Conservation (phyloP, 2,888 invertebrate species). For the Anoncus sp. region DNA sequence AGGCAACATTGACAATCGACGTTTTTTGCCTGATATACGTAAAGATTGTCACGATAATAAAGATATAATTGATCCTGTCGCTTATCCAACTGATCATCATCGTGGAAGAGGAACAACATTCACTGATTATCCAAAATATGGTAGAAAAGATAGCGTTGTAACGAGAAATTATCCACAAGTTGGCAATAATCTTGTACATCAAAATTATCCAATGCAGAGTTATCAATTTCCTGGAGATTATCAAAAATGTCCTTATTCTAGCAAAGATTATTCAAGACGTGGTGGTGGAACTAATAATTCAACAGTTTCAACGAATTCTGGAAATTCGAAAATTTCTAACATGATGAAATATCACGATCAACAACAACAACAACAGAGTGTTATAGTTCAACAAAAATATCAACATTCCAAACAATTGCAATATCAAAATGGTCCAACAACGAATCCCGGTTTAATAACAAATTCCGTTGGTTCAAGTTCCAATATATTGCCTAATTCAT, state of each 20-base stretch:
- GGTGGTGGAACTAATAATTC: conserved; percentile 11
- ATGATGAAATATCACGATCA: conserved; percentile 64
- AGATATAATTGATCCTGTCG: conserved; percentile 59
- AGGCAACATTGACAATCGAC: conserved; percentile 74
- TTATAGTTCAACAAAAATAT: conserved; percentile 61
- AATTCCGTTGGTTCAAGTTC: conserved; percentile 53
- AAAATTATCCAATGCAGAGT: conserved; percentile 77
- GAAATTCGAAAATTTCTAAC: conserved; percentile 48
- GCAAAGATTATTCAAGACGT: conserved; percentile 73
- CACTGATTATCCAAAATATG: conserved; percentile 73
- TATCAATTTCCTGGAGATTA: conserved; percentile 77
- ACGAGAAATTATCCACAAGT: conserved; percentile 72
- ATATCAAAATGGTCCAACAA: conserved; percentile 67
- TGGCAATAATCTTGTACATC: conserved; percentile 64
- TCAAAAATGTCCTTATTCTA: conserved; percentile 76
- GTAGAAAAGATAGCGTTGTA: conserved; percentile 71
- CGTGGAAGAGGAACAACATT: no score
- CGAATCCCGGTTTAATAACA: conserved; percentile 55
- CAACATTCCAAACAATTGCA: conserved; percentile 70
- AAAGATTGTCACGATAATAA: conserved; percentile 75
- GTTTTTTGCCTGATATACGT: conserved; percentile 72
- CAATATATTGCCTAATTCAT: conserved; percentile 65
- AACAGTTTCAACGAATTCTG: background rate
- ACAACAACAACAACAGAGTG: conserved; percentile 61
- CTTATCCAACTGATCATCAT: conserved; percentile 36